phyloP scores from a whole-genome alignment of 1,140 invertebrate genomes.

The Drosophila nannoptera region DNA sequence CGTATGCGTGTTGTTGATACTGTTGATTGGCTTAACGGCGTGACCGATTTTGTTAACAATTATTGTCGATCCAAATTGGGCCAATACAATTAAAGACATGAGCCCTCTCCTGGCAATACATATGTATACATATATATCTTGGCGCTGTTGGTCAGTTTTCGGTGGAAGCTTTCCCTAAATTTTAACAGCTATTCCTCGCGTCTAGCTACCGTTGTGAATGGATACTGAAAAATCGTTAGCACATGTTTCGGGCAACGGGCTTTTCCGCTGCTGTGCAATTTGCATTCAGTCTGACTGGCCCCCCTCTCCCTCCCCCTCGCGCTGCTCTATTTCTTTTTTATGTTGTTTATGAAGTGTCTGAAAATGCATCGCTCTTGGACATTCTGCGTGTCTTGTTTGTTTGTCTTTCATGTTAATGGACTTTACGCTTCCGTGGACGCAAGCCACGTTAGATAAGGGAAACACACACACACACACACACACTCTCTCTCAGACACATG shows the following conservation, averaged over 20 bases:
- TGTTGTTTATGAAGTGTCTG: conserved; percentile 70
- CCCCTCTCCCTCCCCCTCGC: background rate
- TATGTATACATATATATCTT: no score
- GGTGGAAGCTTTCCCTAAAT: background rate
- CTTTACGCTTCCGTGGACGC: conserved; percentile 65
- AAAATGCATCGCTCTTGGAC: conserved; percentile 38
- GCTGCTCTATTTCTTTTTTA: conserved; percentile 19
- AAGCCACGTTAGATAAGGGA: conserved; percentile 21
- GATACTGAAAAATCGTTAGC: conserved; percentile 14
- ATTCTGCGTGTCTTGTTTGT: conserved; percentile 55
- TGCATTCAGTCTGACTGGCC: background rate
- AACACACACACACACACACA: conserved; percentile 6
- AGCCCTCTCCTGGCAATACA: no score
- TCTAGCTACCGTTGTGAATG: background rate
- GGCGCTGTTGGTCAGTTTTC: background rate
- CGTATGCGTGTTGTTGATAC: conserved; percentile 69
- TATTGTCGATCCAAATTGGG: conserved; percentile 63
- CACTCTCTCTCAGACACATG: conserved; percentile 12
- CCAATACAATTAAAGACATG: conserved; percentile 40
- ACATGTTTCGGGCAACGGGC: conserved; percentile 14
- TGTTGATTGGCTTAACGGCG: conserved; percentile 69
- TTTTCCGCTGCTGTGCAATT: conserved; percentile 33
- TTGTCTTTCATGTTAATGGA: conserved; percentile 74
- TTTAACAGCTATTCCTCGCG: background rate
- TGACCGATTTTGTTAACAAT: conserved; percentile 52